Evolutionary conservation across 2,888 invertebrate species (phyloP).

Genomic region (Leucoptera coffeella): DNA sequence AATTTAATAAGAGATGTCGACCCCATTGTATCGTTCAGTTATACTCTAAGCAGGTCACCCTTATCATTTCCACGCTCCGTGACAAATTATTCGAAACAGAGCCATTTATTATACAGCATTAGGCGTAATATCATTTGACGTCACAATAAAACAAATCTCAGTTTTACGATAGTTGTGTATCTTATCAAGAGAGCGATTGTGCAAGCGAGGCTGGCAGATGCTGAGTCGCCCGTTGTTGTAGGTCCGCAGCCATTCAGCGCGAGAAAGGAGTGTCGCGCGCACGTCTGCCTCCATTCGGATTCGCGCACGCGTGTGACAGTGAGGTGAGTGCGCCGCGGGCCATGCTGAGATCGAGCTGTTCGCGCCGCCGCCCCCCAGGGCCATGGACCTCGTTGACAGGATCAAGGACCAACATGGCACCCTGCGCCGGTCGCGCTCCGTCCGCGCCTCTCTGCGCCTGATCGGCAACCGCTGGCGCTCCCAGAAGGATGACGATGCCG

Average conservation of each 20-base stretch:
- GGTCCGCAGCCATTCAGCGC: conserved; percentile 29
- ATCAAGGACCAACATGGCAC: conserved; percentile 45
- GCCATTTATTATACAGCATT: no score
- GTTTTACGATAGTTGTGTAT: conserved; percentile 29
- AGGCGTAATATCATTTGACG: no score
- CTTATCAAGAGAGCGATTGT: conserved; percentile 37
- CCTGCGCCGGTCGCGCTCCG: conserved; percentile 60
- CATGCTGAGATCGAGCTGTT: no score
- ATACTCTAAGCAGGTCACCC: no score
- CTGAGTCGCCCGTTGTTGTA: no score
- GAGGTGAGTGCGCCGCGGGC: no score
- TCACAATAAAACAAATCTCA: conserved; percentile 40
- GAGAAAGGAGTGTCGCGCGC: conserved; percentile 37
- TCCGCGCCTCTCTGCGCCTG: conserved; percentile 62
- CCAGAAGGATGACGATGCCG: conserved; percentile 25
- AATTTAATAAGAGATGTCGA: no score
- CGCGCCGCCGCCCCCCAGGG: no score
- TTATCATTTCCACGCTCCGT: no score
- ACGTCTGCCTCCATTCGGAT: conserved; percentile 36
- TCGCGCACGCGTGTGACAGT: conserved; percentile 33
- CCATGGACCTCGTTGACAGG: conserved; percentile 49
- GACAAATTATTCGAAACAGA: no score
- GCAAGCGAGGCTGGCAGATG: conserved; percentile 44
- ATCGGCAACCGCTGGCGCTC: conserved; percentile 58
- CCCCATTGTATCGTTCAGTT: no score